Conservation (phyloP, 2,888 invertebrate genomes). For the Malthinus seriepunctatus region DNA sequence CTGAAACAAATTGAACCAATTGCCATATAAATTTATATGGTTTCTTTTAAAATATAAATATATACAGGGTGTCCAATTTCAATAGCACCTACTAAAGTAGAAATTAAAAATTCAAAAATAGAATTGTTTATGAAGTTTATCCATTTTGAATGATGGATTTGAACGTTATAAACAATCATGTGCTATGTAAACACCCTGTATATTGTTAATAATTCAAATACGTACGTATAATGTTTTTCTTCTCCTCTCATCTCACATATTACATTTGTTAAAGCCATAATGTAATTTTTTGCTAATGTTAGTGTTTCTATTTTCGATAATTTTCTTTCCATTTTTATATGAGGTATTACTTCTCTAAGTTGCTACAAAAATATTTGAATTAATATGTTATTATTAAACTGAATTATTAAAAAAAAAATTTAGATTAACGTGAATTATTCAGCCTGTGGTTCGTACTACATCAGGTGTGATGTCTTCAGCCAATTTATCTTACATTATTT, state of each 20-base stretch:
- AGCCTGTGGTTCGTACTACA: too few species aligned
- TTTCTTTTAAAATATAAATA: too few species aligned
- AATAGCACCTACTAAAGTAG: too few species aligned
- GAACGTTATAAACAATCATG: background rate
- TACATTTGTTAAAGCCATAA: conserved; percentile 79
- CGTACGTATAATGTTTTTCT: conserved; percentile 68
- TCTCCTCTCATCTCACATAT: conserved; percentile 78
- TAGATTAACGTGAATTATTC: too few species aligned
- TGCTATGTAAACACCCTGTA: background rate
- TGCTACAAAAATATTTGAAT: conserved; percentile 57
- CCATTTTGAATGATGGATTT: background rate
- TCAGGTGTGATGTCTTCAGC: too few species aligned
- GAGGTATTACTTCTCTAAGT: conserved; percentile 76
- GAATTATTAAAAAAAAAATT: too few species aligned
- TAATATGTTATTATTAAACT: background rate
- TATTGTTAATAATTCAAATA: conserved; percentile 26
- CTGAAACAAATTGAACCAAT: conserved; percentile 39
- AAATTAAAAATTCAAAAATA: too few species aligned
- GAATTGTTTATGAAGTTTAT: too few species aligned
- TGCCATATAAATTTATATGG: too few species aligned
- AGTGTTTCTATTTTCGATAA: conserved; percentile 80
- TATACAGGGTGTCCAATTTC: too few species aligned
- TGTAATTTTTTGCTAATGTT: conserved; percentile 80
- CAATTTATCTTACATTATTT: too few species aligned
- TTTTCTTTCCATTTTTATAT: conserved; percentile 76